These are phyloP conservation scores for Synergus gifuensis DNA, from an alignment of 2,888 invertebrate genomes.

Conservation along the genomic window DNA sequence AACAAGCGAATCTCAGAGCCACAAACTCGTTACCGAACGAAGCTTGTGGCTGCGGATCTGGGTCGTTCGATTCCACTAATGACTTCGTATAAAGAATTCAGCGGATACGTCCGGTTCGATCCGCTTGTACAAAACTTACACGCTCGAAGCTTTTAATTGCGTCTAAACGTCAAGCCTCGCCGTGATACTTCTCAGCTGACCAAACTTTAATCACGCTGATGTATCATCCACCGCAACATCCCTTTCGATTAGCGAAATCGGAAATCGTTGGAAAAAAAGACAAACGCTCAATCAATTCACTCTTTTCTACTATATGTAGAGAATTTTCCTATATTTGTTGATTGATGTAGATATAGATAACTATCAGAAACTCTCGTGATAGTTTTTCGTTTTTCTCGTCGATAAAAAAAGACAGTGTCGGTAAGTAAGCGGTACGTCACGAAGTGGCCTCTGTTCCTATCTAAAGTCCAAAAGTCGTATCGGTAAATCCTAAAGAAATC, in stretches of 20 bases:
- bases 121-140: conserved; percentile 47
- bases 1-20: conserved; percentile 45
- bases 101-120: conserved; percentile 48
- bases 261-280: neutral
- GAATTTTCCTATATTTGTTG: too few relatives aligned
- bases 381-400: neutral
- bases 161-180: conserved; percentile 16
- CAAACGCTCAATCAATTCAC: neutral
- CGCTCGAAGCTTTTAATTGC: neutral
- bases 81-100: conserved; percentile 64
- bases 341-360: neutral
- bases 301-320: too few relatives aligned
- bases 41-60: conserved; percentile 55
- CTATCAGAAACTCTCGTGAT: neutral
- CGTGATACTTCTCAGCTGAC: too few relatives aligned
- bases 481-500: conserved; percentile 68
- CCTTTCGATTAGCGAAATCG: conserved; percentile 6
- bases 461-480: conserved; percentile 69
- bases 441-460: conserved; percentile 53
- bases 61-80: conserved; percentile 66
- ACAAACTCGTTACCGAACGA: conserved; percentile 60
- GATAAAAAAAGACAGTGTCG: neutral
- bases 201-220: conserved; percentile 25
- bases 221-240: neutral
- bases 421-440: neutral